Percentiles rank a stretch among this genome's conserved stretches.
phyloP scores from a whole-genome alignment of 2,888 invertebrate genomes.

The Folsomia manolachei region DNA sequence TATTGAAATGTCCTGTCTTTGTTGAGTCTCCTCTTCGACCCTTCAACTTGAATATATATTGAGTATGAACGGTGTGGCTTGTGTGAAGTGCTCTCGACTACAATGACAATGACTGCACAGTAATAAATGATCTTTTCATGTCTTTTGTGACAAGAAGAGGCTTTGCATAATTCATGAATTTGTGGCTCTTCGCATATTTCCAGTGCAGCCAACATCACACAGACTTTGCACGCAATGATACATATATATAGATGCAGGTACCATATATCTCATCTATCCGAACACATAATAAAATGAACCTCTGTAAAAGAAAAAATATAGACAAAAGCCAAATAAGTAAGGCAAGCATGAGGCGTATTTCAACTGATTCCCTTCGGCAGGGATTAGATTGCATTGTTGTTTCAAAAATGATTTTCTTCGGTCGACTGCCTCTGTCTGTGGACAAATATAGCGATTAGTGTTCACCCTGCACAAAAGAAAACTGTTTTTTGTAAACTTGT shows the following conservation, averaged over 20 bases:
- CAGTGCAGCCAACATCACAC: neutral
- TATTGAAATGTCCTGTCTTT: too few relatives aligned
- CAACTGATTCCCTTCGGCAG: neutral
- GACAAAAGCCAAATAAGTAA: too few relatives aligned
- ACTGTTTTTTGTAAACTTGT: neutral
- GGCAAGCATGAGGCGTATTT: too few relatives aligned
- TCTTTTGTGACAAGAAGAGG: conserved; percentile 12
- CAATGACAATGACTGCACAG: neutral
- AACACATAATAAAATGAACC: too few relatives aligned
- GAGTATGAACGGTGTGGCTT: too few relatives aligned
- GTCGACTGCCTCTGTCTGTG: neutral
- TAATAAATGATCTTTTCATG: conserved; percentile 20
- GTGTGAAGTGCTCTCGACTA: neutral
- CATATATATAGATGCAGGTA: too few relatives aligned
- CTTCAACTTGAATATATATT: too few relatives aligned
- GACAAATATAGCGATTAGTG: neutral
- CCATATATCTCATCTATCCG: too few relatives aligned
- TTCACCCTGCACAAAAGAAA: neutral
- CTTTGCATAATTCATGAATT: conserved; percentile 21
- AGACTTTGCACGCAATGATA: too few relatives aligned
- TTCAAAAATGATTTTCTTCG: neutral
- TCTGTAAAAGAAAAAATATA: too few relatives aligned
- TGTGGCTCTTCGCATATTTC: neutral
- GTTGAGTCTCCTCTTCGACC: too few relatives aligned
- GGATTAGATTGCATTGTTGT: neutral